phyloP scores from a whole-genome alignment of 2,888 invertebrate genomes.

The Machimus rusticus region DNA sequence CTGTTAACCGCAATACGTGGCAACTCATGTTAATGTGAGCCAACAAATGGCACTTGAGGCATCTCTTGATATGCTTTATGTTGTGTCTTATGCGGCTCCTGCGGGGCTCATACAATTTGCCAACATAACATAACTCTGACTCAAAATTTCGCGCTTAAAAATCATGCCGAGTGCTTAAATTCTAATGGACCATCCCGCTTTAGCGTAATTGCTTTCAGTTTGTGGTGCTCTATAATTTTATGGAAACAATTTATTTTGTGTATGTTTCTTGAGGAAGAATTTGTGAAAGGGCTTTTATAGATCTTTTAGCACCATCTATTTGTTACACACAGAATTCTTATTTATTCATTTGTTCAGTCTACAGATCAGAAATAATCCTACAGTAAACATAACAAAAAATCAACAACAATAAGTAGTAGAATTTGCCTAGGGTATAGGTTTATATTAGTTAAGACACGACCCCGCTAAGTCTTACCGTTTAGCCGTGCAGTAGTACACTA shows the following conservation, averaged over 20 bases:
- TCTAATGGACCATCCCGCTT: neutral
- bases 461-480: no score
- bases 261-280: neutral
- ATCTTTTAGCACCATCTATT: neutral
- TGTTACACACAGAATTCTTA: neutral
- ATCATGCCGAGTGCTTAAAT: neutral
- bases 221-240: neutral
- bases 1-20: neutral
- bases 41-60: neutral
- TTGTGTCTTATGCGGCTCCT: neutral
- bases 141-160: neutral
- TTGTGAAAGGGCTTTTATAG: neutral
- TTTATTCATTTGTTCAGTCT: no score
- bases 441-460: no score
- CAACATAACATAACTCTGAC: neutral
- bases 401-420: no score
- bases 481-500: no score
- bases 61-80: neutral
- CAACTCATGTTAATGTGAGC: neutral
- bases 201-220: neutral
- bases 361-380: no score
- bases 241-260: neutral
- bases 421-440: no score
- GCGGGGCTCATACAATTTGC: neutral
- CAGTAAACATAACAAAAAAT: no score